Evolutionary conservation across 2,113 vertebrate species (phyloP).

Genomic region (Calonectris borealis): DNA sequence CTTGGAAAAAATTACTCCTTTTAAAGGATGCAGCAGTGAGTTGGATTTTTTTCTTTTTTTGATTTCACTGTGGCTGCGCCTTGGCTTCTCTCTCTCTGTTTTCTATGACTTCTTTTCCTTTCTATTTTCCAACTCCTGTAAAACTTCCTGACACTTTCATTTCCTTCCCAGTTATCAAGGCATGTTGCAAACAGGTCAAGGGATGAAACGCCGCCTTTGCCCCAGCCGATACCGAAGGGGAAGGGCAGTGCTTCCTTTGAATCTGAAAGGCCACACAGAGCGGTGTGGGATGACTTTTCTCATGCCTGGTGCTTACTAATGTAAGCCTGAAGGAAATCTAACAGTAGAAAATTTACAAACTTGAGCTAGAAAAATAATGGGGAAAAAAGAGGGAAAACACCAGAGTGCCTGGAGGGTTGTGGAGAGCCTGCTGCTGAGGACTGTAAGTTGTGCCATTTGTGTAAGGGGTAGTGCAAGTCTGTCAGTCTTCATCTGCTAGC

Average conservation of each 20-base stretch:
- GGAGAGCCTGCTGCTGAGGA: not conserved
- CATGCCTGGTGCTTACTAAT: not conserved
- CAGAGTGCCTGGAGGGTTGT: not conserved
- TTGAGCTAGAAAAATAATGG: not conserved
- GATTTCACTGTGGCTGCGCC: not conserved
- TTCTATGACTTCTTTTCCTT: not conserved
- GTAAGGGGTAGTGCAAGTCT: not conserved
- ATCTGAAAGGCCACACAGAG: not conserved
- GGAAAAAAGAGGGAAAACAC: not conserved
- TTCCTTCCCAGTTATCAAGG: not conserved
- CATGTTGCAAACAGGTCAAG: not conserved
- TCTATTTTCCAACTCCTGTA: not conserved
- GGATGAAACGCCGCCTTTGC: accelerated
- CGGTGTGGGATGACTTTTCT: not conserved
- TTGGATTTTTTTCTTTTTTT: not conserved
- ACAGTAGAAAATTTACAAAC: not conserved
- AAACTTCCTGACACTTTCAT: not conserved
- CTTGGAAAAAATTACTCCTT: not conserved
- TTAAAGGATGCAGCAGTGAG: not conserved
- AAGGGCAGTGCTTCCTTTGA: not conserved
- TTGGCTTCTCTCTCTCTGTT: not conserved
- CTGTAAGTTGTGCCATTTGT: not conserved
- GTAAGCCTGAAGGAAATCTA: not conserved
- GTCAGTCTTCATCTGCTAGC: not conserved
- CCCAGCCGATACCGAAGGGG: no score